Base-by-base conservation (phyloP, 2,113 vertebrate genomes). In the Fulmarus glacialis region DNA sequence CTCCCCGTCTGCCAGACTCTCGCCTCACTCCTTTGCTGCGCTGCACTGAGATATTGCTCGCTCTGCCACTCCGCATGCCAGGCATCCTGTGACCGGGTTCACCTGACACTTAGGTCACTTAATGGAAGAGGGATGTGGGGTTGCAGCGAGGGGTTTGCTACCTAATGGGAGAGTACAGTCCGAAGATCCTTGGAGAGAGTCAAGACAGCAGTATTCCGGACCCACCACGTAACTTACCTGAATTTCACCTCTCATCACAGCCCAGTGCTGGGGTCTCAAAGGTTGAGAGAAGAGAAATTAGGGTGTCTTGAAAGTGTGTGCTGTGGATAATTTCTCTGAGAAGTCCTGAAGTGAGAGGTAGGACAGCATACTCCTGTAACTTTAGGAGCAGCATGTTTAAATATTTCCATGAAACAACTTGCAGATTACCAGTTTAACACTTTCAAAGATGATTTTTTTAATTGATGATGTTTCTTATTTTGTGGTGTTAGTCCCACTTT, bases 21-120 rank as follows among this genome's bases (percentile, higher is more conserved):
- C 1, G 2, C 38, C 29, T 60, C 50, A 27, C 7, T 43, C 53
- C n/a, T 30, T 74, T 6, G 0, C 40, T 84, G 43, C 7, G 1
- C 38, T 56, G 9, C n/a, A 12, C 43, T 34, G 50, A 52, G 8
- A 4, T 38, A 9, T 6, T 42, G 1, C 40, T 82, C 2, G 1
- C 21, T 16, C 0, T 0, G 30, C 50, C 21, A 19, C 24, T 22
- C 52, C 2, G 0, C 8, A 2, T 12, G 5, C 7, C 71, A 67
- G 23, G 10, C 22, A 48, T 20, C 7, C 17, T 73, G 16, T 40
- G 12, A 3, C 26, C 32, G 19, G 6, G 1, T 62, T 11, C 34
- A 12, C 1, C 11, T 36, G 34, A 40, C 20, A 23, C 4, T 12
- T 22, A 32, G 12, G 43, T 64, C 29, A 32, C 8, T 42, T 29